Conservation (phyloP, 2,113 vertebrate species). For the Xiphorhynchus elegans region DNA sequence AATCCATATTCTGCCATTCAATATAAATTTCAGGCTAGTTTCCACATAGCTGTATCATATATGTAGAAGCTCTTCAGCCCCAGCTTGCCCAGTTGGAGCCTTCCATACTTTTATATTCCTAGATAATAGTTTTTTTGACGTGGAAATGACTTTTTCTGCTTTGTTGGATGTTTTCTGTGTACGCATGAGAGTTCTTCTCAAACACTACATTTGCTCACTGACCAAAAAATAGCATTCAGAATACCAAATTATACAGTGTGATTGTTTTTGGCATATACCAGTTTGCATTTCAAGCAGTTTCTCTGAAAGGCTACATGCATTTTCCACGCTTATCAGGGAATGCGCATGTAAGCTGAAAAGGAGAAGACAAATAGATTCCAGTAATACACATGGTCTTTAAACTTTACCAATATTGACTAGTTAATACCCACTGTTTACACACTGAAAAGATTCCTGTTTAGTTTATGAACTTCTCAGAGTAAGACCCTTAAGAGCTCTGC, state of each 20-base stretch:
- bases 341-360: background rate
- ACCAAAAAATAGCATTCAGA: slow-evolving; percentile 66
- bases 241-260: slow-evolving; percentile 55
- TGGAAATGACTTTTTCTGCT: slow-evolving; percentile 66
- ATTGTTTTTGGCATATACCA: slow-evolving; percentile 33
- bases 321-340: background rate
- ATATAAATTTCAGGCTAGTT: background rate
- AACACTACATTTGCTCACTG: slow-evolving; percentile 72
- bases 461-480: background rate
- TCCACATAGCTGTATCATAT: background rate
- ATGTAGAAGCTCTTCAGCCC: background rate
- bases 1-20: background rate
- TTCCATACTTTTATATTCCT: slow-evolving; percentile 14
- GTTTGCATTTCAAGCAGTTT: slow-evolving; percentile 65
- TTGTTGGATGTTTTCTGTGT: slow-evolving; percentile 59
- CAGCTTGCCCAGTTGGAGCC: background rate
- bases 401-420: slow-evolving; percentile 36
- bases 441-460: background rate
- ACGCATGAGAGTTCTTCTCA: slow-evolving; percentile 49
- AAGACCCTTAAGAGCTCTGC: background rate
- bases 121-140: slow-evolving; percentile 61
- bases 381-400: slow-evolving; percentile 12
- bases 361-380: slow-evolving; percentile 23
- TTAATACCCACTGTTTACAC: slow-evolving; percentile 45
- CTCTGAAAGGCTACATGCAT: slow-evolving; percentile 26